Evolutionary conservation across 1,140 invertebrate genomes (phyloP).

Genomic region (Neodiprion pinetum): DNA sequence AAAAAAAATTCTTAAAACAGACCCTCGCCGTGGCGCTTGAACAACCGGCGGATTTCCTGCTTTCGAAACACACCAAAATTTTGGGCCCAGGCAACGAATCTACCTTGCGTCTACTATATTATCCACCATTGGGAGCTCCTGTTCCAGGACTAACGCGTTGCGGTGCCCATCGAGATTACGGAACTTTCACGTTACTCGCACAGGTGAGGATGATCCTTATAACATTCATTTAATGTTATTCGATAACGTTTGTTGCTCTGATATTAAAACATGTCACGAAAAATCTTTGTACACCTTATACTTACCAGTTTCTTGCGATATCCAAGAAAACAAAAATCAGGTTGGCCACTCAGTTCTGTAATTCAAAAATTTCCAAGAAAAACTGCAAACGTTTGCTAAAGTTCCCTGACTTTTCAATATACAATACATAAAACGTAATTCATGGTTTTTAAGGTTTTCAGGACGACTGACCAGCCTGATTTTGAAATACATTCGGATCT

Average conservation of each 20-base stretch:
- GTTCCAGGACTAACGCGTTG: constrained; percentile 67
- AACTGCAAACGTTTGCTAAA: too few relatives aligned
- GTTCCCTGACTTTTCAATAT: too few relatives aligned
- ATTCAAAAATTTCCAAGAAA: too few relatives aligned
- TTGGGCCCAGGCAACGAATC: constrained; percentile 70
- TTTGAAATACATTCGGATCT: too few relatives aligned
- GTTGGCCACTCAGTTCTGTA: too few relatives aligned
- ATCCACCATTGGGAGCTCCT: constrained; percentile 66
- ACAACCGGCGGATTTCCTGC: constrained; percentile 59
- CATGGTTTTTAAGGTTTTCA: too few relatives aligned
- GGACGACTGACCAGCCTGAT: too few relatives aligned
- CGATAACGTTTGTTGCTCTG: not conserved
- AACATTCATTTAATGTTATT: not conserved
- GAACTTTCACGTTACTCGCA: constrained; percentile 76
- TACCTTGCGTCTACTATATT: constrained; percentile 72
- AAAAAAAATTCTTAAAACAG: constrained; percentile 49
- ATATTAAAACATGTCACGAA: too few relatives aligned
- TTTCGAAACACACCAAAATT: constrained; percentile 70
- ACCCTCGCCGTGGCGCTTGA: constrained; percentile 70
- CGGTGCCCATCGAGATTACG: constrained; percentile 75
- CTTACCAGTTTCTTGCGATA: too few relatives aligned
- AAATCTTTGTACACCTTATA: too few relatives aligned
- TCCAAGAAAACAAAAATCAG: too few relatives aligned
- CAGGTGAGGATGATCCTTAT: constrained; percentile 59
- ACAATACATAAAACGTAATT: too few relatives aligned